phyloP scores from a whole-genome alignment of 1,140 invertebrate genomes.

The Dermatophagoides farinae region DNA sequence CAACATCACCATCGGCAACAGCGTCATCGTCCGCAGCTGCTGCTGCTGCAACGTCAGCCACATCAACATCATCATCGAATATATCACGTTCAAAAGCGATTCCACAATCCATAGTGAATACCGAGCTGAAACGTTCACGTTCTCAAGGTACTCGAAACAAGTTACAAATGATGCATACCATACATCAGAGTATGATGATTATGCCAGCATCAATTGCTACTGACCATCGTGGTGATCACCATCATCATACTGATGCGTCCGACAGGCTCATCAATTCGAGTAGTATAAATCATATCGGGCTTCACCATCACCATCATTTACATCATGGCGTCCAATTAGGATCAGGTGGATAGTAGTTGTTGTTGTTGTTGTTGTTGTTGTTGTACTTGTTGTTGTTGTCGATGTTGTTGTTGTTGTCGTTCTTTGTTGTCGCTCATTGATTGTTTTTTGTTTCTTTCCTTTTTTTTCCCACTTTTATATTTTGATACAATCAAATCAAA shows the following conservation, averaged over 20 bases:
- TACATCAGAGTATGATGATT: conserved; percentile 25
- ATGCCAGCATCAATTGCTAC: neutral
- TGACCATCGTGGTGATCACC: conserved; percentile 4
- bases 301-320: neutral
- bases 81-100: neutral
- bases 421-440: too few relatives aligned
- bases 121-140: conserved; percentile 27
- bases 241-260: conserved; percentile 6
- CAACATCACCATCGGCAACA: neutral
- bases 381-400: conserved; percentile 11
- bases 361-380: conserved; percentile 12
- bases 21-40: conserved; percentile 24
- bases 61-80: conserved; percentile 4
- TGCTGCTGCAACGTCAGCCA: conserved; percentile 20
- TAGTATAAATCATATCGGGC: neutral
- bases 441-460: too few relatives aligned
- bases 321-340: neutral
- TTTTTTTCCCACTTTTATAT: too few relatives aligned
- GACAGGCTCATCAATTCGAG: neutral
- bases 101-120: conserved; percentile 11
- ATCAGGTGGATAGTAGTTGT: neutral
- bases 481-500: too few relatives aligned
- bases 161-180: conserved; percentile 26
- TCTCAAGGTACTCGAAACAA: conserved; percentile 27
- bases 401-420: too few relatives aligned